Conservation (phyloP, 2,797 vertebrate species). For the Toxotes lorentzi region DNA sequence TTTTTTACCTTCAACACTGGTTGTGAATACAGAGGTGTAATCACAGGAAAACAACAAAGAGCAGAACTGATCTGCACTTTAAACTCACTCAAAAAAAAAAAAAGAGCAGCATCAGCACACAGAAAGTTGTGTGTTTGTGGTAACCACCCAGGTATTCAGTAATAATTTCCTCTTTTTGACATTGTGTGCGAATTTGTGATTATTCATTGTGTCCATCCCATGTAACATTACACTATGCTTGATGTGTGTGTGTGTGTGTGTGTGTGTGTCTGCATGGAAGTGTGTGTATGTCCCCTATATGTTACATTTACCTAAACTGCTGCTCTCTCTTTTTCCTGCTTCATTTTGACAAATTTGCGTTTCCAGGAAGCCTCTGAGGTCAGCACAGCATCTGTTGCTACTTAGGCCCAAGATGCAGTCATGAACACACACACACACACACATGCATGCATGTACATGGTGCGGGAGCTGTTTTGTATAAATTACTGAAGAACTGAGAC, state of each 20-base stretch:
- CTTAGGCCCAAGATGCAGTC: constrained; percentile 89
- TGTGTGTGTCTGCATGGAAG: constrained; percentile 22
- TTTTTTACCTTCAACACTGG: background rate
- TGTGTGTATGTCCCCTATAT: constrained; percentile 56
- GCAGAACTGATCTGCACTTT: background rate
- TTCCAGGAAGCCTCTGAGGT: constrained; percentile 96
- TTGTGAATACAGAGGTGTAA: background rate
- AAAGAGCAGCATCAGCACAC: background rate
- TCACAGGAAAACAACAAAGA: background rate
- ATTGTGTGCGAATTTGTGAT: constrained; percentile 30
- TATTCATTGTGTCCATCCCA: constrained; percentile 31
- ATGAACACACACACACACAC: constrained; percentile 27
- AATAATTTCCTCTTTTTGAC: constrained; percentile 21
- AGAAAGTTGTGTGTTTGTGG: background rate
- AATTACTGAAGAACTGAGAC: constrained; percentile 86
- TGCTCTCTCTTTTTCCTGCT: constrained; percentile 83
- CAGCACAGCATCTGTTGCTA: constrained; percentile 94
- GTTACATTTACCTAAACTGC: constrained; percentile 89
- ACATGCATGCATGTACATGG: background rate
- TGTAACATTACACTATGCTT: constrained; percentile 36
- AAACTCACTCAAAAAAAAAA: background rate
- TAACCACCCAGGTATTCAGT: background rate
- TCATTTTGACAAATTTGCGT: constrained; percentile 95
- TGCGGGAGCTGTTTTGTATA: constrained; percentile 83
- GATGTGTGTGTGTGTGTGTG: constrained; percentile 13